phyloP scores from a whole-genome alignment of 2,797 vertebrate species.

The Melanotaenia trifasciata region DNA sequence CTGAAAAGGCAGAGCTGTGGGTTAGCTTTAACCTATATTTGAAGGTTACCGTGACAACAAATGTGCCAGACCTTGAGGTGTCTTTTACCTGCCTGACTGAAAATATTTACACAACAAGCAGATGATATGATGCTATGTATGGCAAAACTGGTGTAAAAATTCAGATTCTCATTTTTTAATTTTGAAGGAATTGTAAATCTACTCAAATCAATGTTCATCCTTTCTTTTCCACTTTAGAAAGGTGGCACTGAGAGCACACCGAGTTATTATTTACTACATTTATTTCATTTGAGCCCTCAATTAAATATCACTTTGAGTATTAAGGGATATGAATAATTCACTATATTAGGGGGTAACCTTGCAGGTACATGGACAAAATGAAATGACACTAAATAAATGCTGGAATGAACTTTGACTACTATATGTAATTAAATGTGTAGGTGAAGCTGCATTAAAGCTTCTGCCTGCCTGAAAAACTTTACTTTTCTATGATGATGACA shows the following conservation, averaged over 20 bases:
- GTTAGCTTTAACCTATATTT: background rate
- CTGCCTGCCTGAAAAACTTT: conserved; percentile 9
- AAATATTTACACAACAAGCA: conserved; percentile 14
- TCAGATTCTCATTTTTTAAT: background rate
- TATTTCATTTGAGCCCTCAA: conserved; percentile 17
- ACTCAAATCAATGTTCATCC: background rate
- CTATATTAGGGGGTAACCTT: conserved; percentile 4
- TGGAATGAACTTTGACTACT: background rate
- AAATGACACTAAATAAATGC: background rate
- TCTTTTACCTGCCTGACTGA: background rate
- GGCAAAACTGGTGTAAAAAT: background rate
- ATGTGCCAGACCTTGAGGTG: background rate
- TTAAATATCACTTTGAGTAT: conserved; percentile 12
- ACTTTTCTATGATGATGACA: background rate
- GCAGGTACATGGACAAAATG: background rate
- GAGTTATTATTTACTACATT: conserved; percentile 4
- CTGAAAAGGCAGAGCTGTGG: conserved; percentile 39
- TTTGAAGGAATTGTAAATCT: background rate
- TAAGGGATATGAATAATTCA: conserved; percentile 11
- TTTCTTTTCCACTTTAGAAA: background rate
- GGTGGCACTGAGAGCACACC: conserved; percentile 12
- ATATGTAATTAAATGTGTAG: background rate
- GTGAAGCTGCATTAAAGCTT: conserved; percentile 12
- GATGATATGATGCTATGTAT: background rate
- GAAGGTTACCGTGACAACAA: conserved; percentile 33